Conservation (phyloP, 2,888 invertebrate species). For the Cheilosia variabilis region DNA sequence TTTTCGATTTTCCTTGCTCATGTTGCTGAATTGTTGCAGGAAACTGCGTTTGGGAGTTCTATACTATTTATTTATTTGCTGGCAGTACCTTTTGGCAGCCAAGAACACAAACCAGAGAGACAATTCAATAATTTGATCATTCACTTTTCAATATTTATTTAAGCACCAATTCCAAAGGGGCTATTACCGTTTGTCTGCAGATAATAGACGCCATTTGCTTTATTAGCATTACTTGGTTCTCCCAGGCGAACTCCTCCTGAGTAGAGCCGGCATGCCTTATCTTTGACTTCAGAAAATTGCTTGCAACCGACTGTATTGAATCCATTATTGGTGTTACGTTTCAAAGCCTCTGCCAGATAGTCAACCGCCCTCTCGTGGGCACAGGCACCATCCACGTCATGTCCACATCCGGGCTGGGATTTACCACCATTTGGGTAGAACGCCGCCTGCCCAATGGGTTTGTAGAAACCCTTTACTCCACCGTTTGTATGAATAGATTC, state of each 20-base stretch:
- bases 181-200: slow-evolving; percentile 20
- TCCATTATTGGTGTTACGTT: neutral
- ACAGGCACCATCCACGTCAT: slow-evolving; percentile 79
- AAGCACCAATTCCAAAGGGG: slow-evolving; percentile 22
- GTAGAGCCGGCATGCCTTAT: slow-evolving; percentile 1
- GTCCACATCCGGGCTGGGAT: slow-evolving; percentile 84
- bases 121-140: no score
- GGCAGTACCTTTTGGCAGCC: no score
- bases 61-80: no score
- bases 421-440: slow-evolving; percentile 84
- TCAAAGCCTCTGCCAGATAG: slow-evolving; percentile 82
- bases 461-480: slow-evolving; percentile 70
- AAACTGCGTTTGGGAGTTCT: no score
- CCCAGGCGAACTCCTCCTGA: slow-evolving; percentile 21
- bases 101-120: no score
- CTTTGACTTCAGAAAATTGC: slow-evolving; percentile 33
- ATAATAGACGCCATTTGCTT: slow-evolving; percentile 31
- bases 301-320: slow-evolving; percentile 21
- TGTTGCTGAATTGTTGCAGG: no score
- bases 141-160: neutral
- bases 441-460: slow-evolving; percentile 80
- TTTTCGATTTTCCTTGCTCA: no score
- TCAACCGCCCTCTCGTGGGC: slow-evolving; percentile 81
- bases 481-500: slow-evolving; percentile 77
- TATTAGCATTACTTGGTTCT: slow-evolving; percentile 20